Conservation (phyloP, 2,113 vertebrate species). For the Electrona antarctica region DNA sequence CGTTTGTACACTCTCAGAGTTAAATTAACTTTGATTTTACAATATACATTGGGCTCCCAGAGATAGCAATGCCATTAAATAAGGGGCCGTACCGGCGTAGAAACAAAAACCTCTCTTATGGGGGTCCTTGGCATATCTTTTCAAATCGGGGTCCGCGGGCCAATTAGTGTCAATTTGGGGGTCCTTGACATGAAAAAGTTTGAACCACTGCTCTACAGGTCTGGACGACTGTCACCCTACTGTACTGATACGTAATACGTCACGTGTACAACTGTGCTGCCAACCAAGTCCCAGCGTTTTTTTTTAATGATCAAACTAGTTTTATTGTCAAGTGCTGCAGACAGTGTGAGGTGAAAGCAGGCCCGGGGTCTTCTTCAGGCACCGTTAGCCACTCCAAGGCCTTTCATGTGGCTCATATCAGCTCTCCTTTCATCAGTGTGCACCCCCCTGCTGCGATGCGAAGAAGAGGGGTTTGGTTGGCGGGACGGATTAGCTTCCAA, state of each 20-base stretch:
- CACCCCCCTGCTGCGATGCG: slow-evolving; percentile 61
- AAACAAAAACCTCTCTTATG: too few species aligned
- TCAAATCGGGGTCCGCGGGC: too few species aligned
- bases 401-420: slow-evolving; percentile 75
- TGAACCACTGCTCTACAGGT: too few species aligned
- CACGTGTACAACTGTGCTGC: slow-evolving; percentile 13
- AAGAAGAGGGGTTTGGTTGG: slow-evolving; percentile 68
- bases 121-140: too few species aligned
- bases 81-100: too few species aligned
- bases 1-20: too few species aligned
- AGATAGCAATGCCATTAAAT: too few species aligned
- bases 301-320: slow-evolving; percentile 62
- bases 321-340: slow-evolving; percentile 63
- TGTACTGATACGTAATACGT: not conserved
- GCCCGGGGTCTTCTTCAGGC: slow-evolving; percentile 48
- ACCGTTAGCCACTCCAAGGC: slow-evolving; percentile 66
- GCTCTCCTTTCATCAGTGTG: slow-evolving; percentile 70
- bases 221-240: not conserved
- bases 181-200: too few species aligned
- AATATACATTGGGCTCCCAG: too few species aligned
- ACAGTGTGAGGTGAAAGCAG: slow-evolving; percentile 52
- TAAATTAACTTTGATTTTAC: too few species aligned
- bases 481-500: slow-evolving; percentile 75
- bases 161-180: too few species aligned
- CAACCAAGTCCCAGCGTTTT: slow-evolving; percentile 30